Percentiles rank a stretch among this genome's conserved stretches.
These are phyloP conservation scores for Monopis laevigella DNA, from an alignment of 2,888 invertebrate genomes.

Conservation along the genomic window DNA sequence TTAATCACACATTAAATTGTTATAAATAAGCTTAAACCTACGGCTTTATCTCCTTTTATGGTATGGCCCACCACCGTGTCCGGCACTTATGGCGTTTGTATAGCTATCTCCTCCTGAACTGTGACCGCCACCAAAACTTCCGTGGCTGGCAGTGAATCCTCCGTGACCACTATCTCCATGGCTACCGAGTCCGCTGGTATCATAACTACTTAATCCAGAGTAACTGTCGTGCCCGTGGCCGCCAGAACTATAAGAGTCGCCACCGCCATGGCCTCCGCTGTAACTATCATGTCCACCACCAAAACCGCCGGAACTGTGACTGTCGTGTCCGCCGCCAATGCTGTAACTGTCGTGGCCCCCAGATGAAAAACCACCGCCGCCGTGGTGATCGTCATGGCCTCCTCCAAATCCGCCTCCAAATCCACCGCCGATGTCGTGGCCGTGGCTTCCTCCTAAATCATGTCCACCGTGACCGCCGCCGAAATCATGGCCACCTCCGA, in stretches of 20 bases:
- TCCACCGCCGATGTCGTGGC: conserved; percentile 25
- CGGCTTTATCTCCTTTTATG: conserved; percentile 35
- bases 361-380: conserved; percentile 17
- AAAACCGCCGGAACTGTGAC: conserved; percentile 16
- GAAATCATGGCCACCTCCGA: conserved; percentile 24
- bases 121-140: conserved; percentile 27
- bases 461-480: conserved; percentile 24
- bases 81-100: conserved; percentile 46
- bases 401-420: conserved; percentile 25
- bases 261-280: conserved; percentile 17
- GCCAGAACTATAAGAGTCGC: conserved; percentile 16
- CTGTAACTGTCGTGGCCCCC: conserved; percentile 25
- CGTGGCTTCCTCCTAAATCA: conserved; percentile 19
- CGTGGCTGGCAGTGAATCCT: conserved; percentile 22
- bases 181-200: conserved; percentile 19
- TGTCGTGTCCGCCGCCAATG: conserved; percentile 24
- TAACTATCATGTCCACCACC: conserved; percentile 13
- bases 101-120: conserved; percentile 43
- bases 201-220: conserved; percentile 19
- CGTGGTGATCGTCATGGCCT: conserved; percentile 16
- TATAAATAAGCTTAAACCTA: not conserved
- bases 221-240: conserved; percentile 19
- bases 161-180: conserved; percentile 24
- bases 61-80: conserved; percentile 59
- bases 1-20: conserved; percentile 4